Evolutionary conservation across 2,797 vertebrate species (phyloP).

Genomic region (Cottoperca gobio): DNA sequence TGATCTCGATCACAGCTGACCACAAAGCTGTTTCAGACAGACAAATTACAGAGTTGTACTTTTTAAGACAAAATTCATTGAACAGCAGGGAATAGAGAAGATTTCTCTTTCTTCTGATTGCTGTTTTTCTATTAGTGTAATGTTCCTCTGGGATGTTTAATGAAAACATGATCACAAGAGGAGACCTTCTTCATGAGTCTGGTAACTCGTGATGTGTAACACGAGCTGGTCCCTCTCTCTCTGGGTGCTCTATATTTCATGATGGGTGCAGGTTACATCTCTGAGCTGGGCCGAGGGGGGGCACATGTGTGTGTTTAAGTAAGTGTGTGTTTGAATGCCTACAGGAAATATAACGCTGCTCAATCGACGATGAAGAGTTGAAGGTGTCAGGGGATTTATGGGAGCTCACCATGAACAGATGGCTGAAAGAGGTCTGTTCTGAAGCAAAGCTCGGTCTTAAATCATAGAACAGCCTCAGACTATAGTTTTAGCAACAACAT

Average conservation of each 20-base stretch:
- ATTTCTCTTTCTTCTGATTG: background rate
- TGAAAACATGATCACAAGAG: slow-evolving; percentile 37
- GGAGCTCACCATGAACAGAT: too few relatives aligned
- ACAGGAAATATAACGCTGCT: slow-evolving; percentile 44
- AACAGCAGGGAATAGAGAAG: background rate
- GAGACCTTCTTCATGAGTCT: slow-evolving; percentile 46
- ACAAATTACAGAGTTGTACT: background rate
- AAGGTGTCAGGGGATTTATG: slow-evolving; percentile 36
- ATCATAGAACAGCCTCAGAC: background rate
- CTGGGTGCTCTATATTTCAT: slow-evolving; percentile 71
- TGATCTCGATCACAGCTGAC: background rate
- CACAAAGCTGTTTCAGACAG: background rate
- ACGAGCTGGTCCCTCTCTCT: slow-evolving; percentile 36
- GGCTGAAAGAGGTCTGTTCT: too few relatives aligned
- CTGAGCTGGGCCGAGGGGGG: slow-evolving; percentile 11
- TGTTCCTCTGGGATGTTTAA: slow-evolving; percentile 23
- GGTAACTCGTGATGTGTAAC: slow-evolving; percentile 69
- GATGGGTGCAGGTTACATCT: slow-evolving; percentile 67
- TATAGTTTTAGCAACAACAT: background rate
- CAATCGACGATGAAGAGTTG: slow-evolving; percentile 20
- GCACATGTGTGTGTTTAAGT: background rate
- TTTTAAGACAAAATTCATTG: background rate
- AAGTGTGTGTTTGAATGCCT: slow-evolving; percentile 14
- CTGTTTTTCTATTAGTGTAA: background rate
- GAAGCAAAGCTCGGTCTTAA: background rate